Conservation (phyloP, 2,888 invertebrate species). For the Diarsia mendica region DNA sequence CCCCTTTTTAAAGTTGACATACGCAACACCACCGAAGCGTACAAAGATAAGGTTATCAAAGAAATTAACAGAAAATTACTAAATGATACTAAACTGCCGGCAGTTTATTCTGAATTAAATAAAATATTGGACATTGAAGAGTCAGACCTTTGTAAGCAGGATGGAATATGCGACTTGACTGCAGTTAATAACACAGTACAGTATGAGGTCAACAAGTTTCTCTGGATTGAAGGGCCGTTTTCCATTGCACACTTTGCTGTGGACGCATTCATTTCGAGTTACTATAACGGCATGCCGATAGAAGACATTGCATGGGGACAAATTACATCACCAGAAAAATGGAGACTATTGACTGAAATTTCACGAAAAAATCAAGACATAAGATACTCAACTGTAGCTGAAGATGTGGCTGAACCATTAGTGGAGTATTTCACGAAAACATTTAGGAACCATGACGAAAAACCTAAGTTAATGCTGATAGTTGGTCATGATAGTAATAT, state of each 20-base stretch:
- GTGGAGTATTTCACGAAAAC: conserved; percentile 33
- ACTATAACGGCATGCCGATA: conserved; percentile 44
- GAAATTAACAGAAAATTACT: conserved; percentile 38
- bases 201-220: conserved; percentile 2
- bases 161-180: conserved; percentile 57
- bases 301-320: conserved; percentile 60
- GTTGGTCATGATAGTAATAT: conserved; percentile 62
- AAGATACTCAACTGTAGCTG: conserved; percentile 39
- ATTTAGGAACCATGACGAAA: conserved; percentile 46
- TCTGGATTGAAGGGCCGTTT: conserved; percentile 25
- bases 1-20: conserved; percentile 32
- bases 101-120: conserved; percentile 45
- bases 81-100: conserved; percentile 32
- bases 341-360: conserved; percentile 53
- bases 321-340: conserved; percentile 41
- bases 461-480: conserved; percentile 52
- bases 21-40: conserved; percentile 37
- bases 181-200: conserved; percentile 33
- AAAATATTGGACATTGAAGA: conserved; percentile 51
- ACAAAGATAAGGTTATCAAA: conserved; percentile 28
- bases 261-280: conserved; percentile 54
- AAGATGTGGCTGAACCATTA: conserved; percentile 45
- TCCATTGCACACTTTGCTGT: conserved; percentile 16
- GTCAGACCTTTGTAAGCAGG: conserved; percentile 50
- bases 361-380: conserved; percentile 41